Evolutionary conservation across 2,113 vertebrate genomes (phyloP).

Genomic region (Abramis brama): DNA sequence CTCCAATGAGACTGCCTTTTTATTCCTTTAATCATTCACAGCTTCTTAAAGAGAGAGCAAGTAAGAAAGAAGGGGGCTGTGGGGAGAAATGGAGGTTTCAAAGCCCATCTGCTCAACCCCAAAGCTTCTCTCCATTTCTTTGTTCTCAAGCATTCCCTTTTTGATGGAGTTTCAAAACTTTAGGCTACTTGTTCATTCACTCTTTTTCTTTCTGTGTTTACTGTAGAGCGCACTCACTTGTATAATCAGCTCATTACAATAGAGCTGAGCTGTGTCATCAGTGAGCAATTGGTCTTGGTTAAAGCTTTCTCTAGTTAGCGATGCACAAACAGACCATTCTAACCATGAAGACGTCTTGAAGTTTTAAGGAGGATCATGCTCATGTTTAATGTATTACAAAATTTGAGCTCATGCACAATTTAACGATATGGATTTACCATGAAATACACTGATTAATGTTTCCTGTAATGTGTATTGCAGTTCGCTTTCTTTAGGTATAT

Average conservation of each 20-base stretch:
- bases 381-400: neutral
- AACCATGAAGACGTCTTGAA: neutral
- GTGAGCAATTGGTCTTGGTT: neutral
- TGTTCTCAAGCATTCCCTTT: constrained; percentile 2
- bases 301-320: neutral
- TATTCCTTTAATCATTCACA: constrained; percentile 58
- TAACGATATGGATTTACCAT: neutral
- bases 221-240: constrained; percentile 20
- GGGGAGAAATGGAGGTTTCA: constrained; percentile 32
- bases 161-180: constrained; percentile 32
- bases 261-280: neutral
- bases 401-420: neutral
- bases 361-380: neutral
- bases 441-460: neutral
- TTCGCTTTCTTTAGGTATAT: neutral
- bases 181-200: constrained; percentile 1
- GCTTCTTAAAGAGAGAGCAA: constrained; percentile 54
- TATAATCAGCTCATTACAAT: neutral
- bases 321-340: neutral
- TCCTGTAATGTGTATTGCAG: neutral
- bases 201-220: constrained; percentile 22
- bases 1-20: constrained; percentile 59
- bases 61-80: constrained; percentile 9
- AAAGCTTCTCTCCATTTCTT: constrained; percentile 23
- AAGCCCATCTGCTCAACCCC: constrained; percentile 40